A percentile compares a stretch with the other conserved stretches of the same genome.
Conservation (phyloP, 2,888 invertebrate species). For the Brenthis hecate region DNA sequence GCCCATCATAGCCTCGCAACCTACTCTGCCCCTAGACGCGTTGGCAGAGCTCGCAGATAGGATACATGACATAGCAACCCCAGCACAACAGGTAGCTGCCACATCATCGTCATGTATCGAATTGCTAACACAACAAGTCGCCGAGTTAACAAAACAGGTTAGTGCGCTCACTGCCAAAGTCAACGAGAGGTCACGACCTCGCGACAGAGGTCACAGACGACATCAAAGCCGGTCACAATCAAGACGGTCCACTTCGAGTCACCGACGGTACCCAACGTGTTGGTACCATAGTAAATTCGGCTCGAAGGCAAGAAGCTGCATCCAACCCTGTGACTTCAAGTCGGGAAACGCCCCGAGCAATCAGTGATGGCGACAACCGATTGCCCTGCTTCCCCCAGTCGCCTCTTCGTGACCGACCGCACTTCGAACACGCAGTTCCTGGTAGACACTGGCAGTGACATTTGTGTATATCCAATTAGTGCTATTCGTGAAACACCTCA, state of each 20-base stretch:
- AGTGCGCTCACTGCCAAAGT: conserved; percentile 9
- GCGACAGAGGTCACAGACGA: background rate
- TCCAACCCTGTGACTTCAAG: conserved; percentile 24
- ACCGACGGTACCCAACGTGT: conserved; percentile 32
- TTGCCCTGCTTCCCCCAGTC: conserved; percentile 14
- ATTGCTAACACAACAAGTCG: conserved; percentile 4
- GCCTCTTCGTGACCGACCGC: too few relatives aligned
- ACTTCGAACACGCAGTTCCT: too few relatives aligned
- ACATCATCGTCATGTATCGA: conserved; percentile 3
- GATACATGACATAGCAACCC: conserved; percentile 6
- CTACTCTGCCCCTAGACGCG: background rate
- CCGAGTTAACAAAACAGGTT: conserved; percentile 1
- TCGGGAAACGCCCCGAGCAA: conserved; percentile 38
- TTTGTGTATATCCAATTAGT: too few relatives aligned
- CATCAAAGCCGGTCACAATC: background rate
- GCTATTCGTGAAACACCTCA: too few relatives aligned
- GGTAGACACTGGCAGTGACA: too few relatives aligned
- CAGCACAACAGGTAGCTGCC: conserved; percentile 1
- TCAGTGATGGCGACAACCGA: conserved; percentile 46
- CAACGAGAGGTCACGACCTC: background rate
- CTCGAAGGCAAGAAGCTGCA: conserved; percentile 31
- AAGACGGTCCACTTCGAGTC: conserved; percentile 1
- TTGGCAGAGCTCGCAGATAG: conserved; percentile 1
- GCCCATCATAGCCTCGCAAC: conserved; percentile 8
- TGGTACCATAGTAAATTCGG: conserved; percentile 41